Conservation (phyloP, 2,113 vertebrate genomes). For the Sminthopsis crassicaudata region DNA sequence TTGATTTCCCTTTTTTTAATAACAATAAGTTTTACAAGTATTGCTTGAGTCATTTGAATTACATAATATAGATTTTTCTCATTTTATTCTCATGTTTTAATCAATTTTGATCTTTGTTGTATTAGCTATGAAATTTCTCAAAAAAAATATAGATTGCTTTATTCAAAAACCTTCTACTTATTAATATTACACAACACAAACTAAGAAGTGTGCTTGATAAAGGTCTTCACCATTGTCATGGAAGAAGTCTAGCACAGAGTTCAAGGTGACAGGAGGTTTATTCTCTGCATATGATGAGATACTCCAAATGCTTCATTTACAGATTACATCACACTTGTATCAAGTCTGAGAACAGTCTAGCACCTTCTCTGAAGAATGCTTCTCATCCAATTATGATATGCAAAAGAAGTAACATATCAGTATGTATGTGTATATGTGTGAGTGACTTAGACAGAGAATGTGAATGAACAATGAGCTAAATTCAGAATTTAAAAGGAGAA, state of each 20-base stretch:
- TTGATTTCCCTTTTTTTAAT: neutral
- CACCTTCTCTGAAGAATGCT: neutral
- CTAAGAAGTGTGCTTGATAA: neutral
- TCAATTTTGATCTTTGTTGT: neutral
- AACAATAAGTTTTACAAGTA: neutral
- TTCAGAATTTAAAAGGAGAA: neutral
- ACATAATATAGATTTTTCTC: neutral
- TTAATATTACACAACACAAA: neutral
- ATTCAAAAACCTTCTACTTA: neutral
- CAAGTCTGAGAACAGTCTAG: neutral
- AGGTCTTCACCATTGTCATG: neutral
- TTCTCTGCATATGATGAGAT: neutral
- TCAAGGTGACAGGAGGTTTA: neutral
- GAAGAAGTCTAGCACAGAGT: neutral
- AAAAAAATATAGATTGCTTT: neutral
- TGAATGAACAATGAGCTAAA: neutral
- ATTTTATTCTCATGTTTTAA: neutral
- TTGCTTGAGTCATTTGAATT: neutral
- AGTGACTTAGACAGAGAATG: neutral
- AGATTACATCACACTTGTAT: neutral
- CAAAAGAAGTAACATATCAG: neutral
- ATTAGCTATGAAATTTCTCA: neutral
- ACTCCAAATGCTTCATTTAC: neutral
- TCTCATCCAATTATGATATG: neutral
- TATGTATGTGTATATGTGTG: neutral